Evolutionary conservation across 2,113 vertebrate species (phyloP).

Genomic region (Struthidea cinerea): DNA sequence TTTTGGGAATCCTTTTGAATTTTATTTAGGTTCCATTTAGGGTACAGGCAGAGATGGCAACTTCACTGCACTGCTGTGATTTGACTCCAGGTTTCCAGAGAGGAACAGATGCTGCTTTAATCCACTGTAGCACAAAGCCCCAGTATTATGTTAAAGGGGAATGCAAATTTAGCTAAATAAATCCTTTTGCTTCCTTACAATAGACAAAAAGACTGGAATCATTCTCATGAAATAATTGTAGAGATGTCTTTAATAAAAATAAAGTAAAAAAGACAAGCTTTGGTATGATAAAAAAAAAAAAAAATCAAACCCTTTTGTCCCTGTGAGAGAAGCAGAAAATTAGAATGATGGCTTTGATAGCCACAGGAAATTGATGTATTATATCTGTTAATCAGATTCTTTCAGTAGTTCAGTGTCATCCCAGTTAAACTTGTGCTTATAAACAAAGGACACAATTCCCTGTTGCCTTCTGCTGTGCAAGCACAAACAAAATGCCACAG

Average conservation of each 20-base stretch:
- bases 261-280: background rate
- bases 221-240: background rate
- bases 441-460: background rate
- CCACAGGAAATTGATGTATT: background rate
- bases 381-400: conserved; percentile 22
- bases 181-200: conserved; percentile 47
- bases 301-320: background rate
- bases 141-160: conserved; percentile 49
- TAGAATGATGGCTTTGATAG: background rate
- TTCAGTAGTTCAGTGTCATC: background rate
- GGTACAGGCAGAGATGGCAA: background rate
- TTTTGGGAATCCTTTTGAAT: background rate
- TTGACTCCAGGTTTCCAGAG: conserved; percentile 51
- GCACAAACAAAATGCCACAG: background rate
- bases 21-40: background rate
- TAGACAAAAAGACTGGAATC: conserved; percentile 7
- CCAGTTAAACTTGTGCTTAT: conserved; percentile 9
- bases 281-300: background rate
- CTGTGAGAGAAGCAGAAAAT: background rate
- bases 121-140: conserved; percentile 57
- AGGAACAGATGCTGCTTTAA: conserved; percentile 63
- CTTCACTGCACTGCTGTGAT: conserved; percentile 29
- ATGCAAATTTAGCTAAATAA: conserved; percentile 50
- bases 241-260: background rate
- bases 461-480: background rate